Conservation (phyloP, 2,113 vertebrate genomes). For the Hemichromis elongatus region DNA sequence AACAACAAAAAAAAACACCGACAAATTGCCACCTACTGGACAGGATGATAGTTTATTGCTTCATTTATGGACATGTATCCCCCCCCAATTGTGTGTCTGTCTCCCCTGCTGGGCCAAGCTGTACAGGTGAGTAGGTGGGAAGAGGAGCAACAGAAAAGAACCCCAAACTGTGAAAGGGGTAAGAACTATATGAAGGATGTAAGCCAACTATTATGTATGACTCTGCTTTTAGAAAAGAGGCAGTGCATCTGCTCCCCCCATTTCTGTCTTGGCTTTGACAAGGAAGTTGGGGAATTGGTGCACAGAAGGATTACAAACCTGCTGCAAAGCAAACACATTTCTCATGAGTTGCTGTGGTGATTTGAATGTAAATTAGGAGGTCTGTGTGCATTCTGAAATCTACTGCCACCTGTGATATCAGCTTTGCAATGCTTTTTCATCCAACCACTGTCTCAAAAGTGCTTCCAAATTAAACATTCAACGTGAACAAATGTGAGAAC, state of each 20-base stretch:
- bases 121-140: not conserved
- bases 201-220: not conserved
- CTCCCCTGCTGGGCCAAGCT: not conserved
- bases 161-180: not conserved
- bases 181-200: conserved; percentile 8
- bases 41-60: too few relatives aligned
- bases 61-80: not conserved
- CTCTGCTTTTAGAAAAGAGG: conserved; percentile 8
- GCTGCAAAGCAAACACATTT: conserved; percentile 36
- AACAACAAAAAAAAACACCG: too few relatives aligned
- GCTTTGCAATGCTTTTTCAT: conserved; percentile 7
- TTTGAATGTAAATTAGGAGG: conserved; percentile 36
- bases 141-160: not conserved
- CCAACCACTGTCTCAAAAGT: conserved; percentile 1
- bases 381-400: not conserved
- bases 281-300: conserved; percentile 24
- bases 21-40: too few relatives aligned
- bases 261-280: conserved; percentile 27
- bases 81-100: not conserved
- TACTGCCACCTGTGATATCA: conserved; percentile 33
- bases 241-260: not conserved
- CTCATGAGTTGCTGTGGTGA: conserved; percentile 21
- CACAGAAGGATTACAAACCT: conserved; percentile 44
- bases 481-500: not conserved
- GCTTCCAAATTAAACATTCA: conserved; percentile 16